Base-by-base conservation (phyloP, 2,888 invertebrate genomes). In the Eremobia ochroleuca region DNA sequence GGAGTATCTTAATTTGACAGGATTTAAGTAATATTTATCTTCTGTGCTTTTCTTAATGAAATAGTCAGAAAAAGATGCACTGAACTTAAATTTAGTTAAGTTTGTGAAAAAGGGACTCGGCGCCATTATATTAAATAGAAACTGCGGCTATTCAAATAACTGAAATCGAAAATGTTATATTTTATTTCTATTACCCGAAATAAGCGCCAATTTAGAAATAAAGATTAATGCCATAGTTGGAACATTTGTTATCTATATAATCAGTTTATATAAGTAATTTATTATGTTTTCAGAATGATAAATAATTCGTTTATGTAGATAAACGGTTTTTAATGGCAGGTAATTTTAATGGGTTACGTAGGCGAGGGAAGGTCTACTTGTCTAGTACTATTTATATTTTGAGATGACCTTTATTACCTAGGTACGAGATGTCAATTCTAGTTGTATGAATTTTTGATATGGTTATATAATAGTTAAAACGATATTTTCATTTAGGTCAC, bases 181-280 rank as follows among this genome's bases (percentile, higher is more conserved):
- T 77, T 73, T 78, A 77, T 71, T 64, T 79, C 18, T 25, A 74
- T 64, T 61, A 64, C 52, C 1, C 18, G 11, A 4, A 71, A 0
- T 25, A 65, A 71, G 46, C 49, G 31, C 64, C 52, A 65, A 58
- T 75, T 68, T 61, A 65, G 49, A 61, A 59, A 79, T 31, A 34
- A n/a, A 52, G 21, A 5, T 75, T 37, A 58, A 72, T 43, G 61
- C 62, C 65, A 52, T 79, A 66, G 61, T 75, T 74, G 0, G 28
- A 5, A 68, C 21, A 59, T 75, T 72, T 66, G 43, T 43, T 69
- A 58, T n/a, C n/a, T n/a, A n/a, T n/a, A n/a, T n/a, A n/a, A n/a
- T 34, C 62, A 66, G 67, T 72, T 68, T 69, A 68, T 31, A 1
- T 61, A 79, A 34, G 71, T 62, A 66, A 61, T 69, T 37, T 58